Percentiles rank a stretch among this genome's conserved stretches.
phyloP scores from a whole-genome alignment of 2,113 vertebrate genomes.

The Astur gentilis region DNA sequence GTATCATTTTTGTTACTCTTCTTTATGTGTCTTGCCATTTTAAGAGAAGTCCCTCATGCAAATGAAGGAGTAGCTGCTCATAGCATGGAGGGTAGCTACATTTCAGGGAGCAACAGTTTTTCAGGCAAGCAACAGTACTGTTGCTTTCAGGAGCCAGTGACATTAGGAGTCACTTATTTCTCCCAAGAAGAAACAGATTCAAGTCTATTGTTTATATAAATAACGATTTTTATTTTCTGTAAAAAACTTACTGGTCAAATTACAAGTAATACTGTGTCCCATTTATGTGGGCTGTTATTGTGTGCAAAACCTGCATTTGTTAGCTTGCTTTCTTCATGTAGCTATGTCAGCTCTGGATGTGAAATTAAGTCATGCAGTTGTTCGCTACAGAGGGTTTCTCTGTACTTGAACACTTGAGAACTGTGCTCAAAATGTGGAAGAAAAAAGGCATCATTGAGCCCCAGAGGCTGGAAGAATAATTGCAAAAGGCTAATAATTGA shows the following conservation, averaged over 20 bases:
- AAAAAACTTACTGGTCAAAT: background rate
- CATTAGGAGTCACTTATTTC: background rate
- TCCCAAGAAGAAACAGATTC: background rate
- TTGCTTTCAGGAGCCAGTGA: background rate
- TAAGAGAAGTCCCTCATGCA: background rate
- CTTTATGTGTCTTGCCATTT: background rate
- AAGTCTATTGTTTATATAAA: background rate
- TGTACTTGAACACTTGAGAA: background rate
- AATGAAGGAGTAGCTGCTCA: background rate
- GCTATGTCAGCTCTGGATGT: background rate
- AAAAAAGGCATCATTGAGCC: background rate
- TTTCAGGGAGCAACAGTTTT: background rate
- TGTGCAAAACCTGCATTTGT: background rate
- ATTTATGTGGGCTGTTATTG: background rate
- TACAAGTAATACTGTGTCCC: background rate
- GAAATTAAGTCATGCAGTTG: background rate
- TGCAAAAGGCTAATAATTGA: conserved; percentile 6
- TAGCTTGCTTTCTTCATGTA: background rate
- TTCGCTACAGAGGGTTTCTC: background rate
- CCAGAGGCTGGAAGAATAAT: background rate
- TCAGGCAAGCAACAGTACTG: background rate
- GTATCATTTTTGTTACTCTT: background rate
- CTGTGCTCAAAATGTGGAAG: background rate
- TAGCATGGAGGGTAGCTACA: background rate
- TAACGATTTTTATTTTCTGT: background rate